These are phyloP conservation scores for Cyaniris semiargus DNA, from an alignment of 2,888 invertebrate genomes.

Conservation along the genomic window DNA sequence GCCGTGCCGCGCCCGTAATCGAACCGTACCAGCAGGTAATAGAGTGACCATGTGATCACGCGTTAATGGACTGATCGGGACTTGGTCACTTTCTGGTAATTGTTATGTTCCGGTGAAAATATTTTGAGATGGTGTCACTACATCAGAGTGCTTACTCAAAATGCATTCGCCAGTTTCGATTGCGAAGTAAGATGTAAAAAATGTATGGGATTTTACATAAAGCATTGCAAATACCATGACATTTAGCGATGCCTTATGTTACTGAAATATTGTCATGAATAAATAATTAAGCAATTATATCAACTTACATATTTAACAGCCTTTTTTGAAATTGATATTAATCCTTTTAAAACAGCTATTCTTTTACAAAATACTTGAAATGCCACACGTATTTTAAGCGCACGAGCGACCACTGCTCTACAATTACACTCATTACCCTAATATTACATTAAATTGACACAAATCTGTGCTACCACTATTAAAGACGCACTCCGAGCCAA, in stretches of 20 bases:
- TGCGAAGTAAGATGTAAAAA: too few relatives aligned
- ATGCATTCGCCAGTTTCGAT: too few relatives aligned
- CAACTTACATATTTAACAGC: too few relatives aligned
- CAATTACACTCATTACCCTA: neutral
- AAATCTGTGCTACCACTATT: neutral
- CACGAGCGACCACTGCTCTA: neutral
- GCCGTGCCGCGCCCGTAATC: constrained; percentile 39
- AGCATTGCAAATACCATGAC: too few relatives aligned
- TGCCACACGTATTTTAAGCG: neutral
- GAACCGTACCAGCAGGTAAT: constrained; percentile 43
- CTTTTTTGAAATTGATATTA: too few relatives aligned
- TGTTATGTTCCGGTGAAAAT: neutral
- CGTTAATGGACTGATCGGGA: neutral
- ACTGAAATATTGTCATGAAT: too few relatives aligned
- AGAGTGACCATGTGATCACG: constrained; percentile 26
- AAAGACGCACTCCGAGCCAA: neutral
- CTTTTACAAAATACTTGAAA: neutral
- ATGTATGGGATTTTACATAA: too few relatives aligned
- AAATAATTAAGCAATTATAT: too few relatives aligned
- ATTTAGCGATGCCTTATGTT: too few relatives aligned
- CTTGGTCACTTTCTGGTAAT: neutral
- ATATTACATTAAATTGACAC: constrained; percentile 9
- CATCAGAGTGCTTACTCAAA: too few relatives aligned
- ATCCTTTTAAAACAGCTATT: too few relatives aligned
- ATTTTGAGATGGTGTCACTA: too few relatives aligned